Base-by-base conservation (phyloP, 2,888 invertebrate genomes). In the Sinodicranocentrus sp. region DNA sequence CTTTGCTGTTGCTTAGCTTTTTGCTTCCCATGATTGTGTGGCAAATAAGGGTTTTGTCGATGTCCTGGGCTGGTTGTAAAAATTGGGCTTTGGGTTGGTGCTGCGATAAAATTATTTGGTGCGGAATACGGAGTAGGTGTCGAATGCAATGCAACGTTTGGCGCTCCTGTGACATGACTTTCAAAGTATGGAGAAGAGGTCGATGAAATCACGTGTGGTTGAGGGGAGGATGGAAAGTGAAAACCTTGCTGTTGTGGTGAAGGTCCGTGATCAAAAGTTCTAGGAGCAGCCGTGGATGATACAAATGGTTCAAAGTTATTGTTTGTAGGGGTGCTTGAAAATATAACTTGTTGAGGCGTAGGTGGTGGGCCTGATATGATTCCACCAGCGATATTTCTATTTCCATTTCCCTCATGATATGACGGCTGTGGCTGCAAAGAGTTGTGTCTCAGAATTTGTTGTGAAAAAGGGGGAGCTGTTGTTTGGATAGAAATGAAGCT, bases 401-500 rank as follows among this genome's bases (percentile, higher is more conserved):
- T n/a, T 13, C 33, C 28, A 54, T 54, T 23, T n/a, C 39, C 43
- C 2, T 73, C 70, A n/a, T 65, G 67, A 39, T 59, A 59, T 3
- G 54, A 65, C n/a, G 67, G 28, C 33, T 19, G 82, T n/a, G 63
- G 67, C 2, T 84, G 72, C n/a, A 84, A 44, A 0, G 77, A 78
- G 17, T 84, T 78, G n/a, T 84, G 84, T 17, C 73, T 61, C 13
- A 82, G 39, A 52, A 85, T 85, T 77, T 84, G 85, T 59, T 85
- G 77, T 0, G 85, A 85, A 43, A 88, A 88, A 5, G 85, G 84
- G 8, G 85, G 76, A 17, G 87, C 84, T 2, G 88, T 83, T 6
- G 87, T 85, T 48, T 85, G 85, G 52, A 85, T 85, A 1, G 87
- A 85, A 25, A 87, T 77, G 26, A 78, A 87, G 57, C 85, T 85